These are phyloP conservation scores for Cyaniris semiargus DNA, from an alignment of 2,888 invertebrate species.

Conservation along the genomic window DNA sequence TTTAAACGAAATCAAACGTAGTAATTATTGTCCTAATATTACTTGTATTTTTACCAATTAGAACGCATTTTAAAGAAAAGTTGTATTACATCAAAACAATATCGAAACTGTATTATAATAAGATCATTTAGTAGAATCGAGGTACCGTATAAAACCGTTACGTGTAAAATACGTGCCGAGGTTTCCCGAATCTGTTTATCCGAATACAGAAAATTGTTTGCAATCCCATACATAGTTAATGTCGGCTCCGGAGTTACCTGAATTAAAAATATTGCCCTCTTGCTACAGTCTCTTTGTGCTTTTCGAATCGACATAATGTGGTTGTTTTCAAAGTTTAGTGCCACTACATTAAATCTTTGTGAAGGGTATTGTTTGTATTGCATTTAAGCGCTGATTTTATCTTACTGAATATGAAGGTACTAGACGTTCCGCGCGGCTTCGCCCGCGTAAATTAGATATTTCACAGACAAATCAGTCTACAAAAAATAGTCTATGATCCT, in stretches of 20 bases:
- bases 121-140: not conserved
- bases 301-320: not conserved
- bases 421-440: too few relatives aligned
- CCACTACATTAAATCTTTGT: not conserved
- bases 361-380: not conserved
- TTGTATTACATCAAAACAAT: not conserved
- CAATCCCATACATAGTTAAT: constrained; percentile 11
- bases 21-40: too few relatives aligned
- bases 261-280: not conserved
- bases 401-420: too few relatives aligned
- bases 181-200: not conserved
- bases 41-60: too few relatives aligned
- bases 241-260: not conserved
- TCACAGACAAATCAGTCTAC: too few relatives aligned
- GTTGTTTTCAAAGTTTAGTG: not conserved
- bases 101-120: not conserved
- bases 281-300: not conserved
- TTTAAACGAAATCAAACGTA: too few relatives aligned
- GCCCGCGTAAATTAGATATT: too few relatives aligned
- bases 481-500: too few relatives aligned
- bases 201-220: not conserved
- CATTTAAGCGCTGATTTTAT: not conserved
- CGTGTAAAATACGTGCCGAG: not conserved
- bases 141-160: not conserved
- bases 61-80: not conserved